A percentile compares a stretch with the other conserved stretches of the same genome.
These are phyloP conservation scores for Bibio marci DNA, from an alignment of 2,888 invertebrate species.

Conservation along the genomic window DNA sequence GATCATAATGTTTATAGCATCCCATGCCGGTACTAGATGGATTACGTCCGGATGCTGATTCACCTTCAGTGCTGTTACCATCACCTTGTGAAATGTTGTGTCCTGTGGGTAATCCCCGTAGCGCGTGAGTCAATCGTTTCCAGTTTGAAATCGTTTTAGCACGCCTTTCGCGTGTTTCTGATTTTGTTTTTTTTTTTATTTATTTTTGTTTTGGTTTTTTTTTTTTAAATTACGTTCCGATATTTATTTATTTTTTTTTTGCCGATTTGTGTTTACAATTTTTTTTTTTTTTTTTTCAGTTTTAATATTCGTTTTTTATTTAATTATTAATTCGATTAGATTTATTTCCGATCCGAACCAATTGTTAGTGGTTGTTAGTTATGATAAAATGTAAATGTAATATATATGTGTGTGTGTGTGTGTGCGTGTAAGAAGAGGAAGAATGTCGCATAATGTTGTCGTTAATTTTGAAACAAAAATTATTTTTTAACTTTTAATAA, in stretches of 20 bases:
- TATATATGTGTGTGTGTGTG: too few relatives aligned
- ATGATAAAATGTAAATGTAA: too few relatives aligned
- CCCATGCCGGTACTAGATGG: slow-evolving; percentile 55
- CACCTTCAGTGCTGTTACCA: slow-evolving; percentile 63
- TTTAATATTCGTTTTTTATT: slow-evolving; percentile 2
- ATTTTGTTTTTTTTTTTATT: slow-evolving; percentile 9
- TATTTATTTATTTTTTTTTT: neutral
- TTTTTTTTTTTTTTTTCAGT: slow-evolving; percentile 3
- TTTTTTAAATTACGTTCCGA: slow-evolving; percentile 1
- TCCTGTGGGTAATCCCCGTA: slow-evolving; percentile 42
- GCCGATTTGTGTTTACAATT: too few relatives aligned
- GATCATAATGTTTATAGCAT: slow-evolving; percentile 65
- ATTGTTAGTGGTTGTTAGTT: too few relatives aligned
- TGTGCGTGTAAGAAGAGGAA: too few relatives aligned
- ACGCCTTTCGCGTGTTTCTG: slow-evolving; percentile 30
- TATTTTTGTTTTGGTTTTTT: slow-evolving; percentile 5
- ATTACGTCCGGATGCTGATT: slow-evolving; percentile 38
- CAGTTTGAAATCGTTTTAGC: slow-evolving; percentile 30
- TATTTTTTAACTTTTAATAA: too few relatives aligned
- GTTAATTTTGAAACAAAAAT: too few relatives aligned
- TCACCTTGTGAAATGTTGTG: slow-evolving; percentile 83
- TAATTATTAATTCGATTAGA: neutral
- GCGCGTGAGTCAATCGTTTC: slow-evolving; percentile 32
- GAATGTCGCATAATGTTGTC: too few relatives aligned
- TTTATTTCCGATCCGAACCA: too few relatives aligned